These are phyloP conservation scores for Parnassius apollo DNA, from an alignment of 2,888 invertebrate genomes.

Conservation along the genomic window DNA sequence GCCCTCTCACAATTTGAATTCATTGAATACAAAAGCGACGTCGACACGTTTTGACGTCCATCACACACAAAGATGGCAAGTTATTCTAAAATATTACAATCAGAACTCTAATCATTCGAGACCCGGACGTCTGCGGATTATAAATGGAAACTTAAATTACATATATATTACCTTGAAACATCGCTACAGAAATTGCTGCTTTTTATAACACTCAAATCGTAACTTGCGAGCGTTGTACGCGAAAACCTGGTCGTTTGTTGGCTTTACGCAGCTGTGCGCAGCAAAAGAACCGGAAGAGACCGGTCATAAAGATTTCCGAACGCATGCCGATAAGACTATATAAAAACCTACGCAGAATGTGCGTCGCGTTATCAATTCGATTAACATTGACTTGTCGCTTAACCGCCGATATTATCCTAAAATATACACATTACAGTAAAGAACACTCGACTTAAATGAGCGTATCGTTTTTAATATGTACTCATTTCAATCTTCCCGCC, in stretches of 20 bases:
- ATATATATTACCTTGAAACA: background rate
- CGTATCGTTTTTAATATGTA: background rate
- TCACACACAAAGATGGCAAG: background rate
- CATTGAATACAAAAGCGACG: background rate
- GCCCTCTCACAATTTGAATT: background rate
- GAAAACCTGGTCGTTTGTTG: background rate
- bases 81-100: background rate
- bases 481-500: background rate
- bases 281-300: background rate
- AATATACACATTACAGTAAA: background rate
- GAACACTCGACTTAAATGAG: background rate
- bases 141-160: background rate
- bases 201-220: background rate
- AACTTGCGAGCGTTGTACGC: background rate
- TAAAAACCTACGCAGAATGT: background rate
- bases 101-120: background rate
- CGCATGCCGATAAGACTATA: background rate
- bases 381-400: constrained; percentile 40
- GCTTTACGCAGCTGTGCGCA: background rate
- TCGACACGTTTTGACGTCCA: background rate
- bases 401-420: constrained; percentile 35
- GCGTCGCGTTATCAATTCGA: background rate
- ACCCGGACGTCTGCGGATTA: no score
- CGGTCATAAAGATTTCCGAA: background rate
- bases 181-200: background rate